Evolutionary conservation across 2,113 vertebrate genomes (phyloP).

Genomic region (Coturnix japonica): DNA sequence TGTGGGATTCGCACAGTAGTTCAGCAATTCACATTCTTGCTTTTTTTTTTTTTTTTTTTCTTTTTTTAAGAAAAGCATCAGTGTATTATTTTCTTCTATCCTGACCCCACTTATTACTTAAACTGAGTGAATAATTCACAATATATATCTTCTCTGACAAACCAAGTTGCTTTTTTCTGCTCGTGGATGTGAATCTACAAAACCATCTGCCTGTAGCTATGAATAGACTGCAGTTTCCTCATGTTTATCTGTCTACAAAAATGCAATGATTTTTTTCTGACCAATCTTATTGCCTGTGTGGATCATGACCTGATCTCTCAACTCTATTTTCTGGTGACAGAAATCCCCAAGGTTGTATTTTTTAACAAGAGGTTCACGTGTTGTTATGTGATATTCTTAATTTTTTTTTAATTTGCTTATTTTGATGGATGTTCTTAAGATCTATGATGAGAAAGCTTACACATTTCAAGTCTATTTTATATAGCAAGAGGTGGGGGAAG

Average conservation of each 20-base stretch:
- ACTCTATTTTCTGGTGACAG: background rate
- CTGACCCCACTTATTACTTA: background rate
- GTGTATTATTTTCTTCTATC: background rate
- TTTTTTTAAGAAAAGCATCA: background rate
- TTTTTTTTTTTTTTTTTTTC: background rate
- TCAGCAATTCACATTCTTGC: background rate
- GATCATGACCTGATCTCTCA: background rate
- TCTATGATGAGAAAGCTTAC: background rate
- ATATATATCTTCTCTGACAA: background rate
- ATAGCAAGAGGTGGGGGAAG: background rate
- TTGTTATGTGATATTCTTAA: background rate
- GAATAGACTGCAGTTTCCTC: conserved; percentile 40
- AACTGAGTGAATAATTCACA: conserved; percentile 27
- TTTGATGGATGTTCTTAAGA: background rate
- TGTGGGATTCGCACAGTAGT: background rate
- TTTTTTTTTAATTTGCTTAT: background rate
- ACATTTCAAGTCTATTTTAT: background rate
- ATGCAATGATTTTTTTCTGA: background rate
- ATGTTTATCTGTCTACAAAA: background rate
- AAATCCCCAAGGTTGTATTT: background rate
- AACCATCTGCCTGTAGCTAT: conserved; percentile 50
- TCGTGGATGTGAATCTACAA: conserved; percentile 1
- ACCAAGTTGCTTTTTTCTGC: background rate
- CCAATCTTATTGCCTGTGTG: background rate
- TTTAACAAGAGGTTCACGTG: background rate